phyloP scores from a whole-genome alignment of 2,888 invertebrate genomes.

The Plutella xylostella region DNA sequence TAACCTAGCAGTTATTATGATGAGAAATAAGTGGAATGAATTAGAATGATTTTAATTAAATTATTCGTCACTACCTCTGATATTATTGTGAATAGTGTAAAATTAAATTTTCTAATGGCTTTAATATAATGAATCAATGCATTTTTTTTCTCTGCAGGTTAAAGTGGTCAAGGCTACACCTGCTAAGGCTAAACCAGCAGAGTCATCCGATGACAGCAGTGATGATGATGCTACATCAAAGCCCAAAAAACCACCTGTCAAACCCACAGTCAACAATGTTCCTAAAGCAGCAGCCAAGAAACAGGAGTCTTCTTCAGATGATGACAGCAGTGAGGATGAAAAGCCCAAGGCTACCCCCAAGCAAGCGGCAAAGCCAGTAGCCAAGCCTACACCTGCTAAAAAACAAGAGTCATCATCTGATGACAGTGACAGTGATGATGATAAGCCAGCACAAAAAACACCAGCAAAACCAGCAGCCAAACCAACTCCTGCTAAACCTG shows the following conservation, averaged over 20 bases:
- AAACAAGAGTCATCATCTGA: conserved; percentile 43
- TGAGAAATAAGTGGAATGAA: conserved; percentile 11
- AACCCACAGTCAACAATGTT: conserved; percentile 17
- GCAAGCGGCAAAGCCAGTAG: conserved; percentile 27
- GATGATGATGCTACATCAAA: conserved; percentile 32
- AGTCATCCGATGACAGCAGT: conserved; percentile 39
- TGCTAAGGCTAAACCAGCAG: conserved; percentile 17
- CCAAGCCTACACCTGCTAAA: conserved; percentile 27
- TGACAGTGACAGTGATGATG: conserved; percentile 39
- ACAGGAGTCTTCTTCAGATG: conserved; percentile 32
- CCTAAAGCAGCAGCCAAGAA: conserved; percentile 27
- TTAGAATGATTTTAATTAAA: conserved; percentile 6
- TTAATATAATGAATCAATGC: too few relatives aligned
- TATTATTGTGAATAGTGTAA: not conserved
- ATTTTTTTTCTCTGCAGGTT: not conserved
- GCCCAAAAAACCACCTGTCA: conserved; percentile 6
- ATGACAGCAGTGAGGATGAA: conserved; percentile 29
- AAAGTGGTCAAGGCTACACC: not conserved
- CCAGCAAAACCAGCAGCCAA: conserved; percentile 14
- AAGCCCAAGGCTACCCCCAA: conserved; percentile 20
- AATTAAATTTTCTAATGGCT: not conserved
- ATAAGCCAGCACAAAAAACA: conserved; percentile 30
- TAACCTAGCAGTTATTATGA: not conserved
- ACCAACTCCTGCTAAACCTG: not conserved
- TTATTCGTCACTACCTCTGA: conserved; percentile 15